A percentile compares a stretch with the other conserved stretches of the same genome.
Evolutionary conservation across 2,113 vertebrate species (phyloP).

Genomic region (Morone saxatilis): DNA sequence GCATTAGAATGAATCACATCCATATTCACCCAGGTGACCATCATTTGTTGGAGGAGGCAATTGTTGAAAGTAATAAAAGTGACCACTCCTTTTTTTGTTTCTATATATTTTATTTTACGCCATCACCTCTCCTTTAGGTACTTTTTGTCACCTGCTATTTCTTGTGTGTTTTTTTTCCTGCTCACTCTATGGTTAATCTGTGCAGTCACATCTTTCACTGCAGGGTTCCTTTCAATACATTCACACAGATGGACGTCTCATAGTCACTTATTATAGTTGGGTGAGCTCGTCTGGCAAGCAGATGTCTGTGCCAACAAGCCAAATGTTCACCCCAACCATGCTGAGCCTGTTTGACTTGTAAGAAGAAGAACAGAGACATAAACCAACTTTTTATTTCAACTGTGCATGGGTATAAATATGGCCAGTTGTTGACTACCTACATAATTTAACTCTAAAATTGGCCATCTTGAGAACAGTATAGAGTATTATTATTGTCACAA

Average conservation of each 20-base stretch:
- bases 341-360: neutral
- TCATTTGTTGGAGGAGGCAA: too few species aligned
- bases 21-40: too few species aligned
- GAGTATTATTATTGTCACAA: constrained; percentile 4
- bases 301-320: constrained; percentile 45
- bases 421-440: neutral
- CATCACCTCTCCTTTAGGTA: neutral
- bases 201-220: constrained; percentile 18
- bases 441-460: constrained; percentile 4
- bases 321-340: neutral
- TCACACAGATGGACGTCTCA: constrained; percentile 44
- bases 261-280: constrained; percentile 34
- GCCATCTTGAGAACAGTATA: neutral
- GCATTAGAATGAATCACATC: too few species aligned
- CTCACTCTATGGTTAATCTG: neutral
- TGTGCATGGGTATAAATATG: neutral
- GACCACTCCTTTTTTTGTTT: neutral
- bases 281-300: constrained; percentile 43
- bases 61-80: neutral
- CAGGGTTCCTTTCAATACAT: constrained; percentile 23
- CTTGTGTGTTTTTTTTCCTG: neutral
- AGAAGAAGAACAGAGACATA: neutral
- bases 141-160: too few species aligned
- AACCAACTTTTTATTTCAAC: neutral
- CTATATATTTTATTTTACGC: neutral